Conservation (phyloP, 2,797 vertebrate genomes). For the Pachyuromys duprasi region DNA sequence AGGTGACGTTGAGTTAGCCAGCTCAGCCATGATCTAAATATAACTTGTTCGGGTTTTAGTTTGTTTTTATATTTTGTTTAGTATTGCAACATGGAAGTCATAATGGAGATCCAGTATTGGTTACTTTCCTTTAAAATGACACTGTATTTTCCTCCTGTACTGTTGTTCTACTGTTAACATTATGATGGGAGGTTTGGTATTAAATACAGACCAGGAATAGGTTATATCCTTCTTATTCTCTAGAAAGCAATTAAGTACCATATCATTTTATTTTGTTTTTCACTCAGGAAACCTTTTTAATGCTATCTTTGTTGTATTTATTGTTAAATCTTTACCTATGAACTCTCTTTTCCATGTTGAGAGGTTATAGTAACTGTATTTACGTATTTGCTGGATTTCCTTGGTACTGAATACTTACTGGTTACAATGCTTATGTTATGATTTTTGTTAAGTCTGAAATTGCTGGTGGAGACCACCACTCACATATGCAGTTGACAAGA, state of each 20-base stretch:
- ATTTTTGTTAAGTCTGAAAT: not conserved
- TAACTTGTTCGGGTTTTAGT: slow-evolving; percentile 68
- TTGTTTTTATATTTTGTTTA: slow-evolving; percentile 2
- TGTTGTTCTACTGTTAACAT: not conserved
- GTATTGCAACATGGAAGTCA: slow-evolving; percentile 59
- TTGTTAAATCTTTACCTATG: not conserved
- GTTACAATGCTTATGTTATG: not conserved
- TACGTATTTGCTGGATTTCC: slow-evolving; percentile 18
- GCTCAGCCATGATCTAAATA: slow-evolving; percentile 80
- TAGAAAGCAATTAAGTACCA: slow-evolving; percentile 50
- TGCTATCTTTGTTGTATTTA: slow-evolving; percentile 5
- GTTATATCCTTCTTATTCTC: not conserved
- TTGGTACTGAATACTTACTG: slow-evolving; percentile 44
- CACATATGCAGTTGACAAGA: too few relatives aligned
- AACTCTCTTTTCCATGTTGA: slow-evolving; percentile 24
- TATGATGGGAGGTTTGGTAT: slow-evolving; percentile 32
- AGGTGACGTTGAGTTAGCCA: slow-evolving; percentile 78
- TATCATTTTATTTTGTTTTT: not conserved
- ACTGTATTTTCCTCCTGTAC: not conserved
- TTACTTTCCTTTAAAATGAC: slow-evolving; percentile 57
- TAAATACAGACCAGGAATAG: slow-evolving; percentile 39
- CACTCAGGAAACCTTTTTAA: not conserved
- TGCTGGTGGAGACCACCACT: too few relatives aligned
- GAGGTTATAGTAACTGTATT: slow-evolving; percentile 8
- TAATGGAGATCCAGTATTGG: not conserved